phyloP scores from a whole-genome alignment of 2,797 vertebrate genomes.

The Phrynocephalus guinanensis region DNA sequence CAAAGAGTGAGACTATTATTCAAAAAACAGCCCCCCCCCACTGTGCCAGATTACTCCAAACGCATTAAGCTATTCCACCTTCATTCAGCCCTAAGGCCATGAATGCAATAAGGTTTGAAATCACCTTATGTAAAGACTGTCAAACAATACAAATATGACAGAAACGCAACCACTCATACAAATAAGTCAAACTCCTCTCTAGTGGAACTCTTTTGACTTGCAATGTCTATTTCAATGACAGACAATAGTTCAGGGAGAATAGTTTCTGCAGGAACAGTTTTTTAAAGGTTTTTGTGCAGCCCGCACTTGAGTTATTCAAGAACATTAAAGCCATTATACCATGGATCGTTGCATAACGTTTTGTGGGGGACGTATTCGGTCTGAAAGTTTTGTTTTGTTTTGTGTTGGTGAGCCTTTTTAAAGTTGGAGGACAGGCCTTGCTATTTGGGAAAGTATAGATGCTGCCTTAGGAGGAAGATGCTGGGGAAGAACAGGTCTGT shows the following conservation, averaged over 20 bases:
- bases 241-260: slow-evolving; percentile 24
- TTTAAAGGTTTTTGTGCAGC: slow-evolving; percentile 32
- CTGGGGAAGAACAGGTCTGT: neutral
- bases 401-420: neutral
- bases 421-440: neutral
- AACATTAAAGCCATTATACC: slow-evolving; percentile 36
- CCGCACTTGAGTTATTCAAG: slow-evolving; percentile 27
- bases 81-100: slow-evolving; percentile 26
- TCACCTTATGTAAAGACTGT: slow-evolving; percentile 34
- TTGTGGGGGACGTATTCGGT: slow-evolving; percentile 7
- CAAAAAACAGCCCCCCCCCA: slow-evolving; percentile 8
- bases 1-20: slow-evolving; percentile 23
- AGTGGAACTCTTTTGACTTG: slow-evolving; percentile 25
- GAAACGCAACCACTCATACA: slow-evolving; percentile 7
- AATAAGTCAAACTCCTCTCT: slow-evolving; percentile 41
- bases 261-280: neutral
- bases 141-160: slow-evolving; percentile 33
- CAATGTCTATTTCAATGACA: slow-evolving; percentile 9
- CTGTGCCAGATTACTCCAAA: slow-evolving; percentile 35
- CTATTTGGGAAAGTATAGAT: too few relatives aligned
- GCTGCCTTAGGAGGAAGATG: neutral
- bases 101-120: slow-evolving; percentile 40
- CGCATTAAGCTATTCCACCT: slow-evolving; percentile 32
- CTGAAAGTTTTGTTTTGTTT: slow-evolving; percentile 27
- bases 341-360: slow-evolving; percentile 13